phyloP scores from a whole-genome alignment of 2,888 invertebrate genomes.

The Hirtodrosophila confusa region DNA sequence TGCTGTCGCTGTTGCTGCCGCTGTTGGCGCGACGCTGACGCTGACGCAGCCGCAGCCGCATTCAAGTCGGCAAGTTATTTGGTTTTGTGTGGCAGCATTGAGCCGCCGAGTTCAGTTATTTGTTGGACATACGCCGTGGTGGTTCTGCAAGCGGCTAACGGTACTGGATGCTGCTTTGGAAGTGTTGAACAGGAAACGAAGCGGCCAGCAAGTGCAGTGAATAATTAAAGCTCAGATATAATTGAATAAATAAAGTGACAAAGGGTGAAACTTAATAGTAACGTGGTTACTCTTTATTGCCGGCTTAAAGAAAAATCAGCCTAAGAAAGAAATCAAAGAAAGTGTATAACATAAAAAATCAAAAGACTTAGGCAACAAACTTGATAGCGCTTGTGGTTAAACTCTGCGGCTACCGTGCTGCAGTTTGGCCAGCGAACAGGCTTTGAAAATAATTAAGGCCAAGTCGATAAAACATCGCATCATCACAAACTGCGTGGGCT shows the following conservation, averaged over 20 bases:
- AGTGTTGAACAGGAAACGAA: constrained; percentile 30
- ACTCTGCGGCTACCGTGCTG: constrained; percentile 31
- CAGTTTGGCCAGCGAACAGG: constrained; percentile 29
- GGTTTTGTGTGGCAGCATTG: constrained; percentile 80
- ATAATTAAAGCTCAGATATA: constrained; percentile 12
- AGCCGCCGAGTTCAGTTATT: constrained; percentile 78
- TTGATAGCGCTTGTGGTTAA: constrained; percentile 25
- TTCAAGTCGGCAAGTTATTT: constrained; percentile 55
- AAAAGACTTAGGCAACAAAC: constrained; percentile 72
- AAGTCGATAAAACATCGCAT: constrained; percentile 35
- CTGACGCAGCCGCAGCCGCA: constrained; percentile 31
- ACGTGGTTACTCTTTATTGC: constrained; percentile 14
- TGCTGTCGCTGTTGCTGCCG: constrained; percentile 25
- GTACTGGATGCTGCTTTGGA: constrained; percentile 34
- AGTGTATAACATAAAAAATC: constrained; percentile 10
- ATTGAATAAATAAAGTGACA: constrained; percentile 26
- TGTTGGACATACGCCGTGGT: constrained; percentile 76
- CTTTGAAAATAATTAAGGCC: constrained; percentile 58
- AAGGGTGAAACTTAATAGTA: constrained; percentile 28
- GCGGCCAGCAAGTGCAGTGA: constrained; percentile 37
- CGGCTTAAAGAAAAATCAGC: not conserved
- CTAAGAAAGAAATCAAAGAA: constrained; percentile 9
- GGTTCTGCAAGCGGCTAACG: constrained; percentile 75
- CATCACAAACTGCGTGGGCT: constrained; percentile 46
- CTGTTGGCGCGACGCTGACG: constrained; percentile 20